Evolutionary conservation across 2,797 vertebrate species (phyloP), one percentile per base, ranked within the genome.

Genomic region (Otus scops): DNA sequence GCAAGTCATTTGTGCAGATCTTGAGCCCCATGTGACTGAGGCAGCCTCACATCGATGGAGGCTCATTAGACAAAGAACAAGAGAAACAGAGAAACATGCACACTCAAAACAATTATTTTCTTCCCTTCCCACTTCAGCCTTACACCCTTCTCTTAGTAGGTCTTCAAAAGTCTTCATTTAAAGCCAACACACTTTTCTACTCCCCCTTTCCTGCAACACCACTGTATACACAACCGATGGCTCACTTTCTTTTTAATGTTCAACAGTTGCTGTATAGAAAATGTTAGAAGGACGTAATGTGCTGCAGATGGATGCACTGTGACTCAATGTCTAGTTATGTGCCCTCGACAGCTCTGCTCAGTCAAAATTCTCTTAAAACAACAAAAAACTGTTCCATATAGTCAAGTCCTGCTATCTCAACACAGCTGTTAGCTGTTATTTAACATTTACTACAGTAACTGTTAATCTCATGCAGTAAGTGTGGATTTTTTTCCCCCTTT

Each of bases 301-400:
- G 2, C 76, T 92, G 80, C 93, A 97, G 96, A 94, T 95, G 90
- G 89, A 92, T 74, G 73, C 56, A 80, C 76, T 75, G 71, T 96
- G 95, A 97, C 90, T 97, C 95, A 96, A 3, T 92, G 97, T 97
- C 95, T 96, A 95, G 93, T 88, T 96, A 96, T 95, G 96, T 56
- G 92, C 95, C 81, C 94, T 92, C n/a, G 4, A 88, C 83, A 92
- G 90, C 54, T 94, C 93, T 56, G 65, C 69, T 91, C 69, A 85
- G 80, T 78, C 85, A 92, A 81, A 92, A 92, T 53, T 88, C 43
- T 87, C 93, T 67, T 53, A 90, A 93, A 96, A 81, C 22, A 2
- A 85, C 76, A 89, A 78, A 90, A 95, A 92, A 45, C 41, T 68
- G 65, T 68, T 95, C 74, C 85, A 88, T 88, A 67, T 67, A 87